phyloP scores from a whole-genome alignment of 2,797 vertebrate species.

The Catamblyrhynchus diadema region DNA sequence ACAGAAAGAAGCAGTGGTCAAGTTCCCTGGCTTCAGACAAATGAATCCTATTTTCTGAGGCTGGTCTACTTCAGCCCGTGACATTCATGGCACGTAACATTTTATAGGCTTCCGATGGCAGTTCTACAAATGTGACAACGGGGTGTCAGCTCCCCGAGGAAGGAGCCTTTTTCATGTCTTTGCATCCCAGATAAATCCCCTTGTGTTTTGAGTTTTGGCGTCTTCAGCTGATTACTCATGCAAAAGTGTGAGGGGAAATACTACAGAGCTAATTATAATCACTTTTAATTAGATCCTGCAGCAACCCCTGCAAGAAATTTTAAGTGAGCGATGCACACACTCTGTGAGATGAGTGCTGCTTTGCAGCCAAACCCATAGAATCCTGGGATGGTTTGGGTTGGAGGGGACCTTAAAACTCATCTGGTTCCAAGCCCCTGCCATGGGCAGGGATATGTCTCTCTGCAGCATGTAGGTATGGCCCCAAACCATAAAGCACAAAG shows the following conservation, averaged over 20 bases:
- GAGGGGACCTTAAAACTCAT: background rate
- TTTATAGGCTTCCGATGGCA: background rate
- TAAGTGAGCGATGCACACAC: rapidly evolving
- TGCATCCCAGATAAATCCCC: background rate
- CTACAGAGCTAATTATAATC: constrained; percentile 35
- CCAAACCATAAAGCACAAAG: background rate
- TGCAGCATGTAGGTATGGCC: rapidly evolving
- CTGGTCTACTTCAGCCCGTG: background rate
- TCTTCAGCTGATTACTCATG: constrained; percentile 51
- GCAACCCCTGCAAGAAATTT: constrained; percentile 11
- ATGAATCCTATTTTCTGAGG: background rate
- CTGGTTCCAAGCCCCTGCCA: background rate
- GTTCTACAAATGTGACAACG: background rate
- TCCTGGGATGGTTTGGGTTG: background rate
- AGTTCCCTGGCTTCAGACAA: background rate
- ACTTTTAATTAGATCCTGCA: constrained; percentile 52
- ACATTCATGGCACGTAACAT: background rate
- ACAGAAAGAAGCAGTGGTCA: background rate
- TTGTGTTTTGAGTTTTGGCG: background rate
- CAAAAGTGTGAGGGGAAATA: constrained; percentile 56
- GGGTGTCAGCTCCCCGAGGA: constrained; percentile 5
- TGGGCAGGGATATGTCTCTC: rapidly evolving
- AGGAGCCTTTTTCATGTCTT: background rate
- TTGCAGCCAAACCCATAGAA: background rate
- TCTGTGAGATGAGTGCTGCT: background rate